Evolutionary conservation across 2,797 vertebrate species (phyloP).

Genomic region (Nothura maculosa): DNA sequence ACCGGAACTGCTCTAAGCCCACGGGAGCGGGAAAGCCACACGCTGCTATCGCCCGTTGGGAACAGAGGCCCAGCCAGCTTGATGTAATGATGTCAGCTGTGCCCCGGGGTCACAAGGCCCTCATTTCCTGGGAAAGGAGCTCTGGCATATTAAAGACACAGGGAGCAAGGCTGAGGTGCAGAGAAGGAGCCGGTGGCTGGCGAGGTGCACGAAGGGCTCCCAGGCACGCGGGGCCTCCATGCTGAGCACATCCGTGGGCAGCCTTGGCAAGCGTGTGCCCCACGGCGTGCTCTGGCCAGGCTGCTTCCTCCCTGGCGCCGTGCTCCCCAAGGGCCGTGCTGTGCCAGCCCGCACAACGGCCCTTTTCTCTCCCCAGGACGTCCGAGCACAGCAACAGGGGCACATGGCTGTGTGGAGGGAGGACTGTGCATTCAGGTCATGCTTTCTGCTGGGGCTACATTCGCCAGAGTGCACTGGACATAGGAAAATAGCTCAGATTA

Average conservation of each 20-base stretch:
- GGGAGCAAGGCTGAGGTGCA: background rate
- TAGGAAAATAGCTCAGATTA: slow-evolving; percentile 44
- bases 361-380: background rate
- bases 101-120: background rate
- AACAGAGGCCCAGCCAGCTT: fast-evolving
- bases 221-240: background rate
- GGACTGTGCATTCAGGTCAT: background rate
- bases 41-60: fast-evolving
- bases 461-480: background rate
- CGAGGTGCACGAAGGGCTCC: background rate
- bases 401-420: background rate
- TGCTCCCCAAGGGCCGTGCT: background rate
- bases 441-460: background rate
- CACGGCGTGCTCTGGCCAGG: background rate
- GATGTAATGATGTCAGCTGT: background rate
- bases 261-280: background rate
- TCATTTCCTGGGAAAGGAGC: background rate
- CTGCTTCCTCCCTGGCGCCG: background rate
- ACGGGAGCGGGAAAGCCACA: fast-evolving
- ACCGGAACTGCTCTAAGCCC: slow-evolving; percentile 54
- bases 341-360: background rate
- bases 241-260: background rate
- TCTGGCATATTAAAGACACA: background rate
- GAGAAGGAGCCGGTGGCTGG: background rate
- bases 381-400: background rate